Percentiles rank a stretch among this genome's conserved stretches.
Evolutionary conservation across 2,888 invertebrate genomes (phyloP).

Genomic region (Macrosiphum euphorbiae): DNA sequence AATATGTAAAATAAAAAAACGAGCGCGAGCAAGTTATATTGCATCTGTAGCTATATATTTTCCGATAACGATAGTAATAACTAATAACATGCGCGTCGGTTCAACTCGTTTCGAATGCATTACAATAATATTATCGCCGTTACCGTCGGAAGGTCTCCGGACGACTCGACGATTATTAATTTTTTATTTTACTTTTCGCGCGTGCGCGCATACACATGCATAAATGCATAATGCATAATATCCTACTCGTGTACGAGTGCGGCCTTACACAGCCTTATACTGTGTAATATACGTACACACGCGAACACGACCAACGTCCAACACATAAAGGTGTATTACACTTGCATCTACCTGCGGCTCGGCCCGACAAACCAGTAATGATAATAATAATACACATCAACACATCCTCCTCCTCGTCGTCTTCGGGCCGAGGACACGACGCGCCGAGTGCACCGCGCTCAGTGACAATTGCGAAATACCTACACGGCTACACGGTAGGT

Average conservation of each 20-base stretch:
- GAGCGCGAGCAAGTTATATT: background rate
- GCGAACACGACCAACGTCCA: background rate
- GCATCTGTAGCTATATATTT: background rate
- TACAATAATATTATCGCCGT: background rate
- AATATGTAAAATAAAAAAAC: background rate
- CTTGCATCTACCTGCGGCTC: background rate
- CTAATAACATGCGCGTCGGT: background rate
- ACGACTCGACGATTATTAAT: background rate
- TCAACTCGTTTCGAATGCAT: conserved; percentile 17
- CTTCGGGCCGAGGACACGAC: background rate
- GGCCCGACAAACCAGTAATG: background rate
- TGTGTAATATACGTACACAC: background rate
- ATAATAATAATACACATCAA: too few relatives aligned
- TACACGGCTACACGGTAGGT: background rate
- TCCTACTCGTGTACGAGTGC: background rate
- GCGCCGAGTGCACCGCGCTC: background rate
- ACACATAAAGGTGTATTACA: background rate
- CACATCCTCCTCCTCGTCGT: too few relatives aligned
- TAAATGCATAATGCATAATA: background rate
- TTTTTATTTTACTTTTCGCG: background rate
- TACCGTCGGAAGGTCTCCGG: background rate
- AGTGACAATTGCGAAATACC: background rate
- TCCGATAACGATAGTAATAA: background rate
- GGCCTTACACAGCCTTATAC: background rate
- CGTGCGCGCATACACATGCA: background rate